Evolutionary conservation across 2,797 vertebrate species (phyloP).

Genomic region (Eospalax fontanierii): DNA sequence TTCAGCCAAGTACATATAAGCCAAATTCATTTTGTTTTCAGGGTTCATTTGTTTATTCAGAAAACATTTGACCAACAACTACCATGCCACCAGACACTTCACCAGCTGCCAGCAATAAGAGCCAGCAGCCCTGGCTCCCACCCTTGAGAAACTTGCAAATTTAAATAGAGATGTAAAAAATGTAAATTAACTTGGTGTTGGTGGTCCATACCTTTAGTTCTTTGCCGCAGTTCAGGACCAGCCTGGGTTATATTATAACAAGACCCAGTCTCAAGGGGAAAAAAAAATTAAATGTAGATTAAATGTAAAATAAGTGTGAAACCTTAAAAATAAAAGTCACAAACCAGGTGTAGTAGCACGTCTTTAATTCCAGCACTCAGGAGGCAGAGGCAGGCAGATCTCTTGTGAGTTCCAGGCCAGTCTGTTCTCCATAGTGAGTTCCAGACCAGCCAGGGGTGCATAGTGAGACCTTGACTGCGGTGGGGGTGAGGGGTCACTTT

Average conservation of each 20-base stretch:
- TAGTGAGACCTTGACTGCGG: too few relatives aligned
- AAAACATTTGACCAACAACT: conserved; percentile 46
- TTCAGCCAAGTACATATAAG: conserved; percentile 70
- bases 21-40: conserved; percentile 56
- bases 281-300: conserved; percentile 39
- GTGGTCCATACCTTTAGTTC: background rate
- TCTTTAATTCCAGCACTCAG: too few relatives aligned
- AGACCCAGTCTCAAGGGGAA: background rate
- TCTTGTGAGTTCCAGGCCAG: too few relatives aligned
- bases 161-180: background rate
- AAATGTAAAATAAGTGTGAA: conserved; percentile 80
- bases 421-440: too few relatives aligned
- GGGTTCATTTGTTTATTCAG: conserved; percentile 55
- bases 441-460: too few relatives aligned
- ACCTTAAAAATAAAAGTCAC: conserved; percentile 73
- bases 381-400: too few relatives aligned
- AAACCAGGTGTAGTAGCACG: too few relatives aligned
- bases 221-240: background rate
- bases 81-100: background rate
- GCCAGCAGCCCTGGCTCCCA: background rate
- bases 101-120: background rate
- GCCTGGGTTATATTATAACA: background rate
- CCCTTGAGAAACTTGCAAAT: background rate
- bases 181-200: background rate
- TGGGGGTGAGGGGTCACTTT: background rate